A percentile compares a stretch with the other conserved stretches of the same genome.
These are phyloP conservation scores for Tachina fera DNA, from an alignment of 2,888 invertebrate genomes.

Conservation along the genomic window DNA sequence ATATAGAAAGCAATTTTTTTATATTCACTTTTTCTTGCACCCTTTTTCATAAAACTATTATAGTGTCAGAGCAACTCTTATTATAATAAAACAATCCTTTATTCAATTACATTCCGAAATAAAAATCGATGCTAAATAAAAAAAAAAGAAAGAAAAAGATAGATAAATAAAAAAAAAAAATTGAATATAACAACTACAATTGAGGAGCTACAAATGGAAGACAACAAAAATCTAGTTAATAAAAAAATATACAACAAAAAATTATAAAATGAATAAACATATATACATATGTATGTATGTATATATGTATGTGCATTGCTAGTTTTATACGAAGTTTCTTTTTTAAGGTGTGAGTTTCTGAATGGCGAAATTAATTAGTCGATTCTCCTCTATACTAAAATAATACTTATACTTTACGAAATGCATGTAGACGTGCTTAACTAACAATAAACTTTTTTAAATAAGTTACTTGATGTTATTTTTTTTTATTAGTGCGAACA, in stretches of 20 bases:
- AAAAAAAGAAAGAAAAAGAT: conserved; percentile 26
- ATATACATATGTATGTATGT: background rate
- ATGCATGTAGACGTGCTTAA: too few species aligned
- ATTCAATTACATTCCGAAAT: conserved; percentile 19
- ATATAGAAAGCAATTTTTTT: background rate
- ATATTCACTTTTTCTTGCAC: background rate
- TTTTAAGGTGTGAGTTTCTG: too few species aligned
- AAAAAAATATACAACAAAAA: too few species aligned
- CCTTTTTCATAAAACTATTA: conserved; percentile 10
- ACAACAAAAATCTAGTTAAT: background rate
- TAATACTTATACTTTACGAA: too few species aligned
- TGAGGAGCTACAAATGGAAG: background rate
- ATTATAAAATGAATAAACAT: too few species aligned
- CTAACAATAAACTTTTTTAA: too few species aligned
- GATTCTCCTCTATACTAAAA: too few species aligned
- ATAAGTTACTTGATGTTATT: too few species aligned
- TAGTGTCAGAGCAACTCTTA: background rate
- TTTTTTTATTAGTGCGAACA: too few species aligned
- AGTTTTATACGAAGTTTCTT: too few species aligned
- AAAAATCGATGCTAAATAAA: conserved; percentile 53
- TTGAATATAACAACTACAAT: background rate
- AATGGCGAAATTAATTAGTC: too few species aligned
- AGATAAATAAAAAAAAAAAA: conserved; percentile 5
- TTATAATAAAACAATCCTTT: conserved; percentile 13
- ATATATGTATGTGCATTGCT: background rate